Evolutionary conservation across 2,888 invertebrate genomes (phyloP), one percentile per base, ranked within the genome.

Genomic region (Ennomos erosarius): DNA sequence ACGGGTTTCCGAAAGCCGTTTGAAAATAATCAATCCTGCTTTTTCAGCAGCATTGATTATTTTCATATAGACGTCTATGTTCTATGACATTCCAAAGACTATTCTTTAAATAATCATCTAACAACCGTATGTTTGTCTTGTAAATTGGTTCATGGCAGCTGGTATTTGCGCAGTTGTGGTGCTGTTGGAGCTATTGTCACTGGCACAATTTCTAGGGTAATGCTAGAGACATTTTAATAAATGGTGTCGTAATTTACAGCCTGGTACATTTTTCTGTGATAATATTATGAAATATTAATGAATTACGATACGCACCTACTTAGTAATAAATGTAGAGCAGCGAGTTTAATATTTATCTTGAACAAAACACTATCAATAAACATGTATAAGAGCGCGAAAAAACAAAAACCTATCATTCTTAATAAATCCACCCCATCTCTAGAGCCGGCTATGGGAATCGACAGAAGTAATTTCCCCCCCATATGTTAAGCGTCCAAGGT

Each of bases 131-230:
- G 74, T 81, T 82, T 82, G 71, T 70, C 71, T 60, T 78, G 78
- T 83, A 85, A 87, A 87, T 88, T 87, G 79, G 87, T 86, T 83
- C 85, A 88, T 79, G 84, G 85, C 73, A 76, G 71, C 71, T 69
- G 63, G 59, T 81, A 77, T 89, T 89, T 88, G 79, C 75, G 62
- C 88, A 89, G 88, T 79, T 88, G 62, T 62, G 59, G 45, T 52
- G 54, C 53, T 57, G 71, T 76, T 81, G 71, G 71, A 77, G 77
- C 82, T 81, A 82, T 81, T 82, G 83, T 68, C 74, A 76, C 72
- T 81, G 87, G 84, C 88, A 87, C 82, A 71, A 81, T 86, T 85
- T 81, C 73, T 72, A 77, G 78, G 84, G 84, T 83, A 85, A 84
- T 70, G 82, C 81, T 73, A 69, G 73, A 63, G 68, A 74, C 70